These are phyloP conservation scores for Neolamprologus devosi DNA, from an alignment of 2,113 vertebrate species.

Conservation along the genomic window DNA sequence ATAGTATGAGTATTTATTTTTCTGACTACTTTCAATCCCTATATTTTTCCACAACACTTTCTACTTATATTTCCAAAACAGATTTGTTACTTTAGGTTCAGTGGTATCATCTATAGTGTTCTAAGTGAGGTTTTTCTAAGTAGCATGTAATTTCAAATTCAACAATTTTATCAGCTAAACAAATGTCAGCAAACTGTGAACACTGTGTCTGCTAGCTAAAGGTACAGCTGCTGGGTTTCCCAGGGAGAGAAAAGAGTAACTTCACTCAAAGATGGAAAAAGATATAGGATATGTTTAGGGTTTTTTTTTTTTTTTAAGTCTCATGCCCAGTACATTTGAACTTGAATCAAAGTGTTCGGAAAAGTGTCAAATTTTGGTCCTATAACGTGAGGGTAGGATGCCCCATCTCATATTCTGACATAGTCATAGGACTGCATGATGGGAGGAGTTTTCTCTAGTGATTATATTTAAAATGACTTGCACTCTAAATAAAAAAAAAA, in stretches of 20 bases:
- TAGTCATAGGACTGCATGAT: background rate
- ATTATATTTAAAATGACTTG: background rate
- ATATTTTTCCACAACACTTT: background rate
- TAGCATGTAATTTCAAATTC: background rate
- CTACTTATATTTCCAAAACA: background rate
- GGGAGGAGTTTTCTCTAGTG: background rate
- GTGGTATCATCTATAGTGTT: background rate
- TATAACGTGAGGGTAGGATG: background rate
- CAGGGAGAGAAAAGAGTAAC: background rate
- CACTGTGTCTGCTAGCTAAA: background rate
- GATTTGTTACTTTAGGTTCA: background rate
- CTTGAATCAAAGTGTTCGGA: background rate
- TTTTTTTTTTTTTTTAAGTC: background rate
- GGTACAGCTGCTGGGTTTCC: background rate
- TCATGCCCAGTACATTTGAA: background rate
- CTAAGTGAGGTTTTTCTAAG: background rate
- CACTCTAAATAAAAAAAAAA: background rate
- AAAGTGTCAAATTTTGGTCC: background rate
- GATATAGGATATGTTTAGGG: background rate
- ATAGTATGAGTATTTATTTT: background rate
- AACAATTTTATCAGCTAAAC: background rate
- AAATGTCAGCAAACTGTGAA: background rate
- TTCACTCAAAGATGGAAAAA: background rate
- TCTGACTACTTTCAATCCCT: background rate
- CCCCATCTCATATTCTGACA: background rate